Conservation (phyloP, 2,113 vertebrate genomes). For the Philantomba maxwellii region DNA sequence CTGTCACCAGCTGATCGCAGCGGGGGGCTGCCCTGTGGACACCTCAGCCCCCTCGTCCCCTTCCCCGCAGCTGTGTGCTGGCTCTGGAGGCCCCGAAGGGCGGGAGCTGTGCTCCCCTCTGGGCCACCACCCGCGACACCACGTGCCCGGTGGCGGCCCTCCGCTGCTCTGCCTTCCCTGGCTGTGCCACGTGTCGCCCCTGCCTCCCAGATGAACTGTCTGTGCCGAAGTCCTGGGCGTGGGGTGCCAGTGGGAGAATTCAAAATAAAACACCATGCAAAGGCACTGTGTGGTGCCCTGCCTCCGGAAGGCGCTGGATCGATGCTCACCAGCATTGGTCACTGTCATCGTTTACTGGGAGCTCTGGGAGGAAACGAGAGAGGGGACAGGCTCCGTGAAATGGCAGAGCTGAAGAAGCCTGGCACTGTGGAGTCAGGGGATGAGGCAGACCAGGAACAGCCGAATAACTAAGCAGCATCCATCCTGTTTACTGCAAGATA, state of each 20-base stretch:
- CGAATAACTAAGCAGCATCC: background rate
- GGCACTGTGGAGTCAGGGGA: background rate
- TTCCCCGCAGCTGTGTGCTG: rapidly evolving
- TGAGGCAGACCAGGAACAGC: background rate
- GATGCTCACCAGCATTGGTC: background rate
- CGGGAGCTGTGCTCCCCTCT: too few relatives aligned
- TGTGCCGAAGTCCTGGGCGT: background rate
- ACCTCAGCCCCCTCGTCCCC: rapidly evolving
- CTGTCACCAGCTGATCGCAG: background rate
- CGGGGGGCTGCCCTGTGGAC: rapidly evolving
- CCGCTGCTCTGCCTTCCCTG: background rate
- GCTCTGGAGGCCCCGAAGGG: background rate
- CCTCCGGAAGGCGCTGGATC: background rate
- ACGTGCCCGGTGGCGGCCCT: rapidly evolving
- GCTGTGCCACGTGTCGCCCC: rapidly evolving
- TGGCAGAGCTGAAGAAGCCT: rapidly evolving
- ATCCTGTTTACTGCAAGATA: background rate
- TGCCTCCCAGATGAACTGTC: background rate
- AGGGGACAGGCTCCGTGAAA: background rate
- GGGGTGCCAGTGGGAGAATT: background rate
- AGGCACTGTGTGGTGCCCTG: background rate
- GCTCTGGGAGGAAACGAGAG: background rate
- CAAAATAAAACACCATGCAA: background rate
- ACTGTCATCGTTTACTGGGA: background rate
- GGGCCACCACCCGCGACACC: background rate